phyloP scores from a whole-genome alignment of 2,888 invertebrate genomes.

The Orthosia gothica region DNA sequence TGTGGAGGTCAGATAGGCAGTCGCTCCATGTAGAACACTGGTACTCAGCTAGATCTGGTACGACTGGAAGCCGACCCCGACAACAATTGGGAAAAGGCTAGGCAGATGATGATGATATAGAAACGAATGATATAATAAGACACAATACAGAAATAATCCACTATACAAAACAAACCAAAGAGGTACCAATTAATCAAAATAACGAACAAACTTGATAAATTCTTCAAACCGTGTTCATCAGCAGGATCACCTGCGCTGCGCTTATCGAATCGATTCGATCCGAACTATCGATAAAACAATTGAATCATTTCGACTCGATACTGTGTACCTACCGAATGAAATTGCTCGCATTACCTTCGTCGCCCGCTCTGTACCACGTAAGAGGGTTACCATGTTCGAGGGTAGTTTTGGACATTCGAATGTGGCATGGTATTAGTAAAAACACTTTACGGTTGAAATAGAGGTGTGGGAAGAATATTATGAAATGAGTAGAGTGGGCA shows the following conservation, averaged over 20 bases:
- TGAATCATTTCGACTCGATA: conserved; percentile 65
- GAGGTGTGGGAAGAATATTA: too few relatives aligned
- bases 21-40: too few relatives aligned
- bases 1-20: too few relatives aligned
- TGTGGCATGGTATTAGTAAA: conserved; percentile 18
- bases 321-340: conserved; percentile 67
- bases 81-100: too few relatives aligned
- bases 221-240: conserved; percentile 29
- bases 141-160: background rate
- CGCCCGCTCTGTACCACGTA: conserved; percentile 54
- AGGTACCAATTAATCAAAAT: conserved; percentile 11
- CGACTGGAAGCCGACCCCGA: too few relatives aligned
- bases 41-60: too few relatives aligned
- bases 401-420: conserved; percentile 32
- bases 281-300: conserved; percentile 64
- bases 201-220: conserved; percentile 14
- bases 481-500: too few relatives aligned
- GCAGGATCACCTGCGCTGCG: background rate
- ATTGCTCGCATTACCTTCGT: conserved; percentile 68
- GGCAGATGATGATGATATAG: too few relatives aligned
- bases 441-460: background rate
- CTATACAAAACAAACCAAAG: background rate
- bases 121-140: too few relatives aligned
- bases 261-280: conserved; percentile 49
- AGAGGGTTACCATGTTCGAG: conserved; percentile 54